A percentile compares a stretch with the other conserved stretches of the same genome.
Conservation (phyloP, 37 sponge, comb jelly and placozoan genomes). For the Theonella swinhoei region DNA sequence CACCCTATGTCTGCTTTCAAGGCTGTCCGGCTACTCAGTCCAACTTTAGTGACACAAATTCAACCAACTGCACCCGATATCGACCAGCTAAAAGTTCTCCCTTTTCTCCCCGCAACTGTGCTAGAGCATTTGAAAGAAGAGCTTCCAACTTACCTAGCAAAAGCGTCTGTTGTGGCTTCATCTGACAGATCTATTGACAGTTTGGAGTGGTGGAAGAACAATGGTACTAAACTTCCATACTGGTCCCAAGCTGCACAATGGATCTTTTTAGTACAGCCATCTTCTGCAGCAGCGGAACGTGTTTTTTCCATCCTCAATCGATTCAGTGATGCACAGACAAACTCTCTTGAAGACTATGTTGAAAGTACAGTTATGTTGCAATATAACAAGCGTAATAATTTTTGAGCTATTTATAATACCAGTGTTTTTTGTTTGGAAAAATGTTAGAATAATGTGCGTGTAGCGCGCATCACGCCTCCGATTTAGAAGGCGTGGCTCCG, state of each 20-base stretch:
- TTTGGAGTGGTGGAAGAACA: conserved; percentile 2
- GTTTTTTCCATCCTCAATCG: neutral
- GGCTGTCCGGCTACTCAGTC: conserved; percentile 15
- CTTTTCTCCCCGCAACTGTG: neutral
- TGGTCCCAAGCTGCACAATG: neutral
- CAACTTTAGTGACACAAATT: neutral
- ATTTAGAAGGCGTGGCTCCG: too few species aligned
- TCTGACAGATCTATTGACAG: neutral
- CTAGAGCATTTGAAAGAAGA: neutral
- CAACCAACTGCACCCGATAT: neutral
- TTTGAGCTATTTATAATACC: too few species aligned
- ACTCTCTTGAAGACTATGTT: neutral
- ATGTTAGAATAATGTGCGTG: too few species aligned
- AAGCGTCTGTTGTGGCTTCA: neutral
- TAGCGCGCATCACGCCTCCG: too few species aligned
- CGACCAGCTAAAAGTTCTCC: neutral
- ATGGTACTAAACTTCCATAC: neutral
- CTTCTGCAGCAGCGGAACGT: neutral
- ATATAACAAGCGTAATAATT: neutral
- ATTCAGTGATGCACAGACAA: neutral
- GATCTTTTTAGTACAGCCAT: neutral
- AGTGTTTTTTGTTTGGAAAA: too few species aligned
- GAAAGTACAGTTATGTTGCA: neutral
- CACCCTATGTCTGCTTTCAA: conserved; percentile 4
- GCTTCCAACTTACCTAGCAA: neutral